Conservation (phyloP, 2,113 vertebrate species). For the Pterocles gutturalis region DNA sequence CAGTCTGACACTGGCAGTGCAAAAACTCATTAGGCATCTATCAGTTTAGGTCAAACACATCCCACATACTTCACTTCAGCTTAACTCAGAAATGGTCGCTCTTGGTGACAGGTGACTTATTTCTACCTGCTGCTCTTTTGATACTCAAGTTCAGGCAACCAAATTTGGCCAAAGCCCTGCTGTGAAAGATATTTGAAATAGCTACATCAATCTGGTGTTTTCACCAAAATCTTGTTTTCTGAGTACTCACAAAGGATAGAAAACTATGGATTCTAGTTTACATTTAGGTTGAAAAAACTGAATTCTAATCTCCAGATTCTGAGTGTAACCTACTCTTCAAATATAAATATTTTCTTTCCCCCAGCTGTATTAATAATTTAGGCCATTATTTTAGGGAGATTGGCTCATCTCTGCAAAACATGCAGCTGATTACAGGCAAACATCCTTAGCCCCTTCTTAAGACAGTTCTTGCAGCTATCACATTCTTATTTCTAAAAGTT, state of each 20-base stretch:
- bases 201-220: too few relatives aligned
- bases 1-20: neutral
- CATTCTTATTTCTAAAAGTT: neutral
- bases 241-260: neutral
- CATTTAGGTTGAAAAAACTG: neutral
- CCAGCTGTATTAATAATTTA: neutral
- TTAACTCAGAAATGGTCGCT: neutral
- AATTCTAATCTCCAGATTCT: neutral
- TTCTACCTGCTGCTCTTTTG: neutral
- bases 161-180: neutral
- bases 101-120: neutral
- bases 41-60: neutral
- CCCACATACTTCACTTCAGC: neutral
- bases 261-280: neutral
- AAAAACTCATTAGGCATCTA: neutral
- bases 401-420: neutral
- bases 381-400: neutral
- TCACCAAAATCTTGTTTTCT: neutral
- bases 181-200: neutral
- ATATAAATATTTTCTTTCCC: neutral
- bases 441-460: neutral
- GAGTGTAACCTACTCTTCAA: neutral
- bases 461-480: neutral
- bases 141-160: neutral
- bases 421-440: neutral